phyloP scores from a whole-genome alignment of 2,797 vertebrate species.

The Sebastes ruberrimus region DNA sequence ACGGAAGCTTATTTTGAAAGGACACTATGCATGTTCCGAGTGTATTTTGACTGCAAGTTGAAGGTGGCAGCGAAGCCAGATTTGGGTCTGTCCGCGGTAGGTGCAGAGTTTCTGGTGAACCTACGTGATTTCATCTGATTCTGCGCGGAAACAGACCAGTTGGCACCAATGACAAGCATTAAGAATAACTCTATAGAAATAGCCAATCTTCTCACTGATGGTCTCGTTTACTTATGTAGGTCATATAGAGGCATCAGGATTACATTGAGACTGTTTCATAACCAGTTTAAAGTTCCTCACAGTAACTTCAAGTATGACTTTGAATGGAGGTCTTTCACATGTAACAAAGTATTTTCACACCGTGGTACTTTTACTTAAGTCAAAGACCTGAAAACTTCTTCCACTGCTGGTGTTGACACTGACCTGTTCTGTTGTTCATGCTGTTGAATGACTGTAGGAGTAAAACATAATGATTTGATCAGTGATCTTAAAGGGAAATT shows the following conservation, averaged over 20 bases:
- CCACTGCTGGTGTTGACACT: not conserved
- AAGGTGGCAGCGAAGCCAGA: too few species aligned
- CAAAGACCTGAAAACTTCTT: not conserved
- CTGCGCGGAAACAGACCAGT: too few species aligned
- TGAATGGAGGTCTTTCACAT: not conserved
- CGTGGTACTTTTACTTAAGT: not conserved
- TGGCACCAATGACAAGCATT: too few species aligned
- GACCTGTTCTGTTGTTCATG: not conserved
- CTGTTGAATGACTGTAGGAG: not conserved
- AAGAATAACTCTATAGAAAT: too few species aligned
- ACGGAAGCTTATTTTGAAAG: too few species aligned
- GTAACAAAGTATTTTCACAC: not conserved
- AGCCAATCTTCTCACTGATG: not conserved
- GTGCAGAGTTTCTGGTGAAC: too few species aligned
- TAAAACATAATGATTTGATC: not conserved
- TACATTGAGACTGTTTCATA: not conserved
- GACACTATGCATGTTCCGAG: too few species aligned
- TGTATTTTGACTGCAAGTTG: too few species aligned
- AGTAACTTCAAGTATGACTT: not conserved
- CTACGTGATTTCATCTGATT: too few species aligned
- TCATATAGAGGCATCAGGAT: not conserved
- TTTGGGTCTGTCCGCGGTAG: too few species aligned
- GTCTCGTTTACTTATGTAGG: not conserved
- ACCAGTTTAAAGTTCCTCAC: not conserved
- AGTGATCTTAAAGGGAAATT: not conserved